Evolutionary conservation across 2,888 invertebrate genomes (phyloP), one percentile per base, ranked within the genome.

Genomic region (Neoascia interrupta): DNA sequence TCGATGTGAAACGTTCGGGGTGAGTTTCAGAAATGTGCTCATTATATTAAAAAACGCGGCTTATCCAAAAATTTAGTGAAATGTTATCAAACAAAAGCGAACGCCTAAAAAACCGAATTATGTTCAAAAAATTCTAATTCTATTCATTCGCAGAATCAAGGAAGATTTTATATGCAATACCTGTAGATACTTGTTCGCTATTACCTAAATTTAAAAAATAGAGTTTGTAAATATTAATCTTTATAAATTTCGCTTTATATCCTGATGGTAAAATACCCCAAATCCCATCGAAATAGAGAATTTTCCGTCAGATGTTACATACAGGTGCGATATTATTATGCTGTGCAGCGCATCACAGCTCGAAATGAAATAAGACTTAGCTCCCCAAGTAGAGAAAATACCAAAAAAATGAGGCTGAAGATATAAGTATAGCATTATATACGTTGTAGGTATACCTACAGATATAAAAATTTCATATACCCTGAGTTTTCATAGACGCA

Each of bases 401-500:
- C n/a, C 18, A 28, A 49, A 8, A 49, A 43, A 28, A 21, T 16
- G 19, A n/a, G n/a, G n/a, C n/a, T n/a, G n/a, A n/a, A n/a, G n/a
- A n/a, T n/a, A n/a, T n/a, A n/a, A n/a, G n/a, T n/a, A n/a, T n/a
- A 18, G 4, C 4, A 8, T 31, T 23, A 41, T 53, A 51, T 36
- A 75, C 21, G 36, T 51, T 5, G 10, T 10, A 37, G 23, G 28
- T 28, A 41, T 51, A 69, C 18, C 21, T 56, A 58, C 41, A 63
- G 63, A 37, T 64, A 36, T 51, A 64, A 34, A 69, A 21, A 69
- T 53, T 43, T 43, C 53, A 39, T 70, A 49, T 68, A 36, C 53
- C 58, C 56, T 70, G 76, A 45, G 68, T 74, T 76, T 76, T 70
- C 76, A 70, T 64, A 76, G 76, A 70, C 70, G 70, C 76, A 70